phyloP scores from a whole-genome alignment of 2,113 vertebrate species.

The Gadus chalcogrammus region DNA sequence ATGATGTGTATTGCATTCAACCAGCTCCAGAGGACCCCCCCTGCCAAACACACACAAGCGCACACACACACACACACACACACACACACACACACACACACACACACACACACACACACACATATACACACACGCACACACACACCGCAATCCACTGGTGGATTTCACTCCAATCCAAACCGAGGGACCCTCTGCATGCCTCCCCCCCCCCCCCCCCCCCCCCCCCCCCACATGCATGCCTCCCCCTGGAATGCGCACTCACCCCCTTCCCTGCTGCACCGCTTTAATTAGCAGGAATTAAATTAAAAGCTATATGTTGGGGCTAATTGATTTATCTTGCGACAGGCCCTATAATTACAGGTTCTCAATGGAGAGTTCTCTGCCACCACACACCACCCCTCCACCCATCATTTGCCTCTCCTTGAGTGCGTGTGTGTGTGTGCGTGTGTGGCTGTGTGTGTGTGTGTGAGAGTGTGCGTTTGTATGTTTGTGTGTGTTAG shows the following conservation, averaged over 20 bases:
- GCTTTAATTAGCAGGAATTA: constrained; percentile 74
- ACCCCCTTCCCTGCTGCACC: constrained; percentile 40
- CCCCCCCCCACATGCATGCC: background rate
- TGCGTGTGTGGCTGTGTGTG: constrained; percentile 2
- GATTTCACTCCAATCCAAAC: too few relatives aligned
- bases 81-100: background rate
- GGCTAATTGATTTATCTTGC: constrained; percentile 77
- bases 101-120: background rate
- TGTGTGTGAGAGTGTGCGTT: background rate
- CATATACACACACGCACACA: background rate
- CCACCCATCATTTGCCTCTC: constrained; percentile 11
- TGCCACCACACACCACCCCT: constrained; percentile 37
- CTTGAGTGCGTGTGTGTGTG: constrained; percentile 34
- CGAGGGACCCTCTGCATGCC: too few relatives aligned
- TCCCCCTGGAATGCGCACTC: constrained; percentile 1
- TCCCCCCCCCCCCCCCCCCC: background rate
- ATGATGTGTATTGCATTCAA: constrained; percentile 34
- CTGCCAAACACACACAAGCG: too few relatives aligned
- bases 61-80: background rate
- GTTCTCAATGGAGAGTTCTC: constrained; percentile 69
- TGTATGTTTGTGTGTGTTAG: constrained; percentile 4
- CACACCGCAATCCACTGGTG: background rate
- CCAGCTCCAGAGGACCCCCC: background rate
- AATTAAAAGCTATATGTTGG: constrained; percentile 76
- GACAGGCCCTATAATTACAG: constrained; percentile 75